Base-by-base conservation (phyloP, 2,888 invertebrate species). In the Spilarctia lutea region DNA sequence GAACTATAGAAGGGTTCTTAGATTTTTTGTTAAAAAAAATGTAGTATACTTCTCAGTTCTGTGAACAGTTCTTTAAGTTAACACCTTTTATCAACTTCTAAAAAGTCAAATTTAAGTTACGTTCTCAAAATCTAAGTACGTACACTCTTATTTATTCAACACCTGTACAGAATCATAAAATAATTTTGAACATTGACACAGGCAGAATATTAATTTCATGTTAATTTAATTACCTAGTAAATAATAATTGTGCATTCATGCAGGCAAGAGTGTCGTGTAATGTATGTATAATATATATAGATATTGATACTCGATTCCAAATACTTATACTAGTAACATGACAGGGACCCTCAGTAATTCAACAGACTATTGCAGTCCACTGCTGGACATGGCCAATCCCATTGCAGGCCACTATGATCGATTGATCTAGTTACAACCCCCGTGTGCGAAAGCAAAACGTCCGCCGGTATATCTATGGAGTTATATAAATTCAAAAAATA, bases 121-220 rank as follows among this genome's bases (percentile, higher is more conserved):
- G 4, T 33, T 16, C 6, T 33, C 4, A 7, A 4, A 33, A 10
- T 33, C 16, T 16, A 13, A 65, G 1, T 65, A 33, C 30, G 20
- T 4, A 33, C 7, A 4, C 2, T 3, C 4, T n/a, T 60, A 27
- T 4, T 60, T 27, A 60, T 60, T 27, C 60, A 60, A 27, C 13
- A 60, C 60, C 60, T 60, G 10, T 60, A 60, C n/a, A 48, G 24
- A 66, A 65, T 65, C 48, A 48, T 56, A n/a, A n/a, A 56, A 56
- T n/a, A 56, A n/a, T 56, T 56, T 10, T 56, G n/a, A 68, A 20
- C 33, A 68, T 68, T 11, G 48, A 30, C 33, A 13, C 35, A 52
- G 16, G 6, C 30, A 56, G 52, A 69, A 69, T 69, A 35, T 56
- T 56, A 52, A 68, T 56, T 13, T 8, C 56, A 69, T 69, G 69